These are phyloP conservation scores for Apotomis turbidana DNA, from an alignment of 2,888 invertebrate genomes.

Conservation along the genomic window DNA sequence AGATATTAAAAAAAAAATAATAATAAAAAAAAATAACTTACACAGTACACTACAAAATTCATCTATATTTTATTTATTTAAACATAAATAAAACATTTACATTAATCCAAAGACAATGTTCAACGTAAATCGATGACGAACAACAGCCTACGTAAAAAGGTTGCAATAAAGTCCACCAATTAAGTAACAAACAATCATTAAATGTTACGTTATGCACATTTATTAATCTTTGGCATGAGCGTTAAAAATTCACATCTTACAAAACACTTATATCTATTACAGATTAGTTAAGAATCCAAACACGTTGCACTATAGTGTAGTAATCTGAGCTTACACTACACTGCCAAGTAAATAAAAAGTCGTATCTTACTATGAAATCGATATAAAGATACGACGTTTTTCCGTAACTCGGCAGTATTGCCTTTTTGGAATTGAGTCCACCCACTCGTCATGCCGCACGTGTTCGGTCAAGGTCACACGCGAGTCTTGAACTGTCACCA, in stretches of 20 bases:
- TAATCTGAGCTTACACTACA: constrained; percentile 22
- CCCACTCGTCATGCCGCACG: constrained; percentile 20
- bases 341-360: no score
- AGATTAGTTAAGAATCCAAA: constrained; percentile 33
- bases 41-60: not conserved
- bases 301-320: constrained; percentile 32
- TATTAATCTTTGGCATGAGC: constrained; percentile 41
- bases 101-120: not conserved
- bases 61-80: constrained; percentile 17
- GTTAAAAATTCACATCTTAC: constrained; percentile 40
- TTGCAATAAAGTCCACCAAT: constrained; percentile 31
- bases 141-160: not conserved
- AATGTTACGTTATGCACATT: constrained; percentile 37
- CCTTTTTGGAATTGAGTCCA: constrained; percentile 17
- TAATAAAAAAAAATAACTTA: not conserved
- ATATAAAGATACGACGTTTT: no score
- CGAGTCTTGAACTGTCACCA: constrained; percentile 31
- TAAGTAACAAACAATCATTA: constrained; percentile 36
- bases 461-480: constrained; percentile 27
- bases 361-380: no score
- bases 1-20: no score
- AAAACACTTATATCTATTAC: constrained; percentile 39
- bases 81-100: constrained; percentile 12
- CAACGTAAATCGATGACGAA: not conserved
- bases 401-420: not conserved